Evolutionary conservation across 2,113 vertebrate genomes (phyloP).

Genomic region (Aviceda subcristata): DNA sequence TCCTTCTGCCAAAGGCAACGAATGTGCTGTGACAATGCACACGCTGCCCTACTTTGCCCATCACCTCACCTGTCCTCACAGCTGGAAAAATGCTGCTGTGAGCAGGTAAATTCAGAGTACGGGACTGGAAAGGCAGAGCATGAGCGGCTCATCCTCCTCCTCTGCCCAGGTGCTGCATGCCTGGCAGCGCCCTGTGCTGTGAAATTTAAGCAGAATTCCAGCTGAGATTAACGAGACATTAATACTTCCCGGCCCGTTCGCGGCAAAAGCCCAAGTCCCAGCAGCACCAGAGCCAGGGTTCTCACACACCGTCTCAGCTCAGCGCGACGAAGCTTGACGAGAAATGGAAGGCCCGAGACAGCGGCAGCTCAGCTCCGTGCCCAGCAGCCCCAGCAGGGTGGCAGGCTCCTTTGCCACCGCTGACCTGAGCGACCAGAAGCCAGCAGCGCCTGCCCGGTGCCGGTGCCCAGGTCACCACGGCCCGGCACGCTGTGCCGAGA

Average conservation of each 20-base stretch:
- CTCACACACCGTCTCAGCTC: neutral
- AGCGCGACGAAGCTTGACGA: neutral
- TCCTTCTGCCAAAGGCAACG: neutral
- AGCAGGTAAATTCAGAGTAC: neutral
- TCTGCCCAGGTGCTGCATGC: neutral
- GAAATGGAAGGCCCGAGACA: neutral
- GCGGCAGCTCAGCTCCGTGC: neutral
- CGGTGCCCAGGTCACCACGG: neutral
- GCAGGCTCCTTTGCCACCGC: neutral
- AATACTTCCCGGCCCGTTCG: neutral
- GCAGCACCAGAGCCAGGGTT: fast-evolving
- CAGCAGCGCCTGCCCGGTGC: neutral
- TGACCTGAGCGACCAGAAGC: neutral
- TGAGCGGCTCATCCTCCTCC: neutral
- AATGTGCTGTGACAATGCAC: neutral
- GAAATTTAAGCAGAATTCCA: neutral
- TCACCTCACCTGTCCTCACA: neutral
- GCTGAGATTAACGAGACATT: neutral
- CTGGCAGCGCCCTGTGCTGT: neutral
- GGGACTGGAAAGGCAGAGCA: neutral
- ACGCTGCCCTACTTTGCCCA: neutral
- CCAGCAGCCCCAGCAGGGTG: neutral
- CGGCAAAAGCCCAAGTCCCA: neutral
- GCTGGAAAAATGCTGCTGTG: neutral
- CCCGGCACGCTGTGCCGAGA: neutral